Base-by-base conservation (phyloP, 1,140 invertebrate genomes). In the Leptopilina boulardi region DNA sequence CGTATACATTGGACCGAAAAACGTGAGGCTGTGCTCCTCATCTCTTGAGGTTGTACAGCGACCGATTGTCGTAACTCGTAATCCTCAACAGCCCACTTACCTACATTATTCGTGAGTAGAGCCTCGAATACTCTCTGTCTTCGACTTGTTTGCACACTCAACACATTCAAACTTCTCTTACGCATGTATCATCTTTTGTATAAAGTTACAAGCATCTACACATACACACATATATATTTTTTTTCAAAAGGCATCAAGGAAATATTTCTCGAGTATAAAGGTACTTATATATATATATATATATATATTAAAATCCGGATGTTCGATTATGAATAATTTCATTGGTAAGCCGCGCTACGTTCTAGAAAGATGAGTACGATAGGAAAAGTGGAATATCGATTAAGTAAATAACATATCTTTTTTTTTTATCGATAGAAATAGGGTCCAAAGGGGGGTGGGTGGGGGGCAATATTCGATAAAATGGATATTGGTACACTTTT, bases 81-180 rank as follows among this genome's bases (percentile, higher is more conserved):
- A 87, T 87, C 85, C 86, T 82, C 85, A n/a, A 86, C 88, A 91
- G 88, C 89, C 89, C 86, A 91, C 90, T 91, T 91, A 91, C 90
- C 90, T 91, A 91, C 89, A 91, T 91, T 90, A 90, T 75, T 80
- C 73, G 44, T 59, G 26, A 75, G 59, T n/a, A 30, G 26, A 30
- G 13, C 6, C 56, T 30, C 56, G 11, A 66, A 26, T 30, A 59
- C 23, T 34, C 23, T 34, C 30, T 59, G 44, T 59, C 23, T 66
- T 15, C 26, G 21, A 66, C 23, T 30, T 66, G 23, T 66, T 30
- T 66, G 23, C 23, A n/a, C 6, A 30, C 59, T 15, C 15, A 38
- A n/a, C 15, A 34, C 23, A 66, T 13, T 0, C 11, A 26, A 30
- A 30, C 26, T n/a, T 10, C 21, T 21, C 15, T 30, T 8, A 66